Conservation (phyloP, 2,888 invertebrate species). For the Aphidoletes aphidimyza region DNA sequence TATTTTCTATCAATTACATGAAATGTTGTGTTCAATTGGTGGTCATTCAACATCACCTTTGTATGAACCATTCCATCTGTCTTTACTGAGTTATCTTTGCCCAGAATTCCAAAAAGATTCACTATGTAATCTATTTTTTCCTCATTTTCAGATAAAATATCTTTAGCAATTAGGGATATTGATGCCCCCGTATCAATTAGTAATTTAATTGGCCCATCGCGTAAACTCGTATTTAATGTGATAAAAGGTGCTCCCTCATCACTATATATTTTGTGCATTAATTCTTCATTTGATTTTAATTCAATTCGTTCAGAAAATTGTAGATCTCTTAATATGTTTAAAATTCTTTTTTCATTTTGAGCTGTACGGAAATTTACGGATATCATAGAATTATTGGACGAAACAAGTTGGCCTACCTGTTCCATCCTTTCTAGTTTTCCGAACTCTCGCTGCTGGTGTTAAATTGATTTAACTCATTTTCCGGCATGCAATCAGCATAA, state of each 20-base stretch:
- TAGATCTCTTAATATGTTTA: background rate
- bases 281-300: background rate
- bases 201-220: background rate
- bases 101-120: background rate
- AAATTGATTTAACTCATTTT: background rate
- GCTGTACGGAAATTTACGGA: background rate
- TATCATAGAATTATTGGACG: background rate
- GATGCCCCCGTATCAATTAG: background rate
- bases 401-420: background rate
- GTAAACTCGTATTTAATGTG: background rate
- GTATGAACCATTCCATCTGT: background rate
- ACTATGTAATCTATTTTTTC: background rate
- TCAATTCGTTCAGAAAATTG: background rate
- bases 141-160: background rate
- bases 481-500: background rate
- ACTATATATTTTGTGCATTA: background rate
- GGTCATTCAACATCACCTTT: background rate
- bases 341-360: background rate
- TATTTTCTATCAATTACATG: background rate
- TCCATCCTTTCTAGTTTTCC: constrained; percentile 32
- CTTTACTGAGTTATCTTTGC: background rate
- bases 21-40: background rate
- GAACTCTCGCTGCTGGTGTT: background rate
- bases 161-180: background rate
- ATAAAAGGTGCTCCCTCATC: background rate